phyloP scores from a whole-genome alignment of 1,140 invertebrate species.

The Andricus grossulariae region DNA sequence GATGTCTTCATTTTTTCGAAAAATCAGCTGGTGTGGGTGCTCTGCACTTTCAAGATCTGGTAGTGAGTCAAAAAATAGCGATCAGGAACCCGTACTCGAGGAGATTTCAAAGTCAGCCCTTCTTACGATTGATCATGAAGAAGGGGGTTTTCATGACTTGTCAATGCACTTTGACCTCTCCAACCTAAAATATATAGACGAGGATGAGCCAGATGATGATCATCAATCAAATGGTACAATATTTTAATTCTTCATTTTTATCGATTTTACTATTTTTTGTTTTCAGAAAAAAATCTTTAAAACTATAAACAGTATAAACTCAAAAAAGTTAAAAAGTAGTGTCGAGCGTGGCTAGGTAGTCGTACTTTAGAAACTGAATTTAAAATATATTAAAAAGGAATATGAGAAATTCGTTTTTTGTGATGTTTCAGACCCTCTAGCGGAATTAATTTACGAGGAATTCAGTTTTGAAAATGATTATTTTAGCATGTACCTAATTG shows the following conservation, averaged over 20 bases:
- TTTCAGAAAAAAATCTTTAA: too few species aligned
- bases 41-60: conserved; percentile 43
- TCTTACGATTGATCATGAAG: conserved; percentile 41
- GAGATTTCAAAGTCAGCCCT: conserved; percentile 42
- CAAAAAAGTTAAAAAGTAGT: too few species aligned
- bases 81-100: conserved; percentile 38
- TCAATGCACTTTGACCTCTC: conserved; percentile 68
- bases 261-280: not conserved
- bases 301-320: too few species aligned
- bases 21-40: conserved; percentile 60
- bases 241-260: not conserved
- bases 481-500: too few species aligned
- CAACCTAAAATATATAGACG: conserved; percentile 70
- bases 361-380: too few species aligned
- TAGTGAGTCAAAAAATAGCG: conserved; percentile 49
- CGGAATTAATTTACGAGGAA: too few species aligned
- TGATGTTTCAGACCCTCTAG: too few species aligned
- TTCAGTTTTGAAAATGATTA: too few species aligned
- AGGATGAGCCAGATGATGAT: conserved; percentile 61
- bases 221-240: conserved; percentile 8
- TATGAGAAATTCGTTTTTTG: too few species aligned
- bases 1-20: conserved; percentile 46
- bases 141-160: conserved; percentile 53
- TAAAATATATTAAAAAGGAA: too few species aligned
- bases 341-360: too few species aligned